Base-by-base conservation (phyloP, 2,888 invertebrate species). In the Caenorhabditis sp. region DNA sequence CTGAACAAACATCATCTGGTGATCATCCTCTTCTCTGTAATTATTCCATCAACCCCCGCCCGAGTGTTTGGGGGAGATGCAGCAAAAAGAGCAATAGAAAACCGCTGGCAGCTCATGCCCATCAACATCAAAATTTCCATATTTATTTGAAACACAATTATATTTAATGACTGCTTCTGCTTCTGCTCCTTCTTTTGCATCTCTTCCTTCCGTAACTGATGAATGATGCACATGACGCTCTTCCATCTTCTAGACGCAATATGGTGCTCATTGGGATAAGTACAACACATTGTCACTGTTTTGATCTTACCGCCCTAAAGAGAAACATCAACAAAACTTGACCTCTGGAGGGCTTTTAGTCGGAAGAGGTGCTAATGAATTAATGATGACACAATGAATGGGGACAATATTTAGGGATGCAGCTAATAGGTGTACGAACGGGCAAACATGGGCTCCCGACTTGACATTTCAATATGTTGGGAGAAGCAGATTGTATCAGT, bases 31-130 rank as follows among this genome's bases (percentile, higher is more conserved):
- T 11, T 39, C 6, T 55, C 70, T 70, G 70, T 70, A 70, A 70
- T 70, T 70, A 70, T 70, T 70, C 70, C 70, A 70, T 70, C 70
- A 68, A n/a, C n/a, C n/a, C n/a, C n/a, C n/a, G n/a, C n/a, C n/a
- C n/a, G n/a, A n/a, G n/a, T n/a, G n/a, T n/a, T n/a, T n/a, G n/a
- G n/a, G n/a, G n/a, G n/a, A n/a, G n/a, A n/a, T n/a, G n/a, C n/a
- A n/a, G n/a, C n/a, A n/a, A 56, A 24, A 45, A 17, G 32, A 32
- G 3, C 6, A 37, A 26, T 17, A 2, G 35, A 32, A 56, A 66
- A 53, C 15, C 27, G 35, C 59, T 59, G 59, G 37, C 58, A 48
- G 50, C 41, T 41, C 48, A 45, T 22, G 22, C 35, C 9, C 22
- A 13, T 35, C 30, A 17, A 13, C 39, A 48, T 56, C 50, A n/a